phyloP scores from a whole-genome alignment of 1,140 invertebrate species.

The Conus betulinus region DNA sequence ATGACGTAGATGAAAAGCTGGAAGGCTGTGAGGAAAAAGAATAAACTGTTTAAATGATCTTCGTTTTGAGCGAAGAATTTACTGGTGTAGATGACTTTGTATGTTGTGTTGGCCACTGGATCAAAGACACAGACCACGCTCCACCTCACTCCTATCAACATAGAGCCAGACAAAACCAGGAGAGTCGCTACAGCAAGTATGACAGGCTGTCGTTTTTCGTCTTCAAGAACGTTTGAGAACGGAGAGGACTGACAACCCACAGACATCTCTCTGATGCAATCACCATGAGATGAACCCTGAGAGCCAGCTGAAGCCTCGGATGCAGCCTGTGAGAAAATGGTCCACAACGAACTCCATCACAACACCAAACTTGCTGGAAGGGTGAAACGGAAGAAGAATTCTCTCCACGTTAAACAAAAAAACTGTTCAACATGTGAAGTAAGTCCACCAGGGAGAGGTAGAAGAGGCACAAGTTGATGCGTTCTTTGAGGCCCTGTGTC shows the following conservation, averaged over 20 bases:
- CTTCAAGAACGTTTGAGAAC: neutral
- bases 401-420: neutral
- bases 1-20: neutral
- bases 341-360: too few relatives aligned
- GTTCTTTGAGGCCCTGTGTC: conserved; percentile 5
- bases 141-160: neutral
- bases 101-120: neutral
- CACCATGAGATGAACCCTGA: too few relatives aligned
- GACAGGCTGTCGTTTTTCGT: neutral
- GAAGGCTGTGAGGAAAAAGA: neutral
- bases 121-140: neutral
- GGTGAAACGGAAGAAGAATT: too few relatives aligned
- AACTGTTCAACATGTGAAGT: neutral
- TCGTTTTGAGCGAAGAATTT: neutral
- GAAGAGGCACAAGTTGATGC: conserved; percentile 14
- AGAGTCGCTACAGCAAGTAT: neutral
- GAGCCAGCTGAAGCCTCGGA: too few relatives aligned
- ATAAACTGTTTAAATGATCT: neutral
- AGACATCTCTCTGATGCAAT: too few relatives aligned
- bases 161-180: neutral
- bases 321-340: too few relatives aligned
- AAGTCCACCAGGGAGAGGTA: neutral
- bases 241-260: neutral
- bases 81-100: neutral
- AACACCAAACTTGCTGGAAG: too few relatives aligned